A percentile compares a stretch with the other conserved stretches of the same genome.
Evolutionary conservation across 2,113 vertebrate species (phyloP).

Genomic region (Silurus asotus): DNA sequence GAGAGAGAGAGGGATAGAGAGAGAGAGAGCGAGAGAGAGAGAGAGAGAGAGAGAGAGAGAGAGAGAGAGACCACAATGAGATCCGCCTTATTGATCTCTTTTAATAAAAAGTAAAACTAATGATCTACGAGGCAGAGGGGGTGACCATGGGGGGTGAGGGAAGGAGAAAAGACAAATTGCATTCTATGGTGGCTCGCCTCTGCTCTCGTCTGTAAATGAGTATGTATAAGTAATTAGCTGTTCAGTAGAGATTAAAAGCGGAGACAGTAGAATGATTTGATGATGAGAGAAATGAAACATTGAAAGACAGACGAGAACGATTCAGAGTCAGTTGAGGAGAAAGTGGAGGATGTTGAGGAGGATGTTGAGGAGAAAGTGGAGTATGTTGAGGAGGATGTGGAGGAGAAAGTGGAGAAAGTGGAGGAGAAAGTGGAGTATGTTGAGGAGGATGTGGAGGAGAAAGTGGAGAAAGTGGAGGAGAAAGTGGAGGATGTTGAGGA

Average conservation of each 20-base stretch:
- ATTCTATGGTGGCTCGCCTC: conserved; percentile 54
- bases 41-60: background rate
- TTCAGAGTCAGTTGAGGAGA: background rate
- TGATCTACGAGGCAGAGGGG: conserved; percentile 52
- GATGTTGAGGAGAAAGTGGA: too few species aligned
- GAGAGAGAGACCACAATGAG: conserved; percentile 55
- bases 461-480: too few species aligned
- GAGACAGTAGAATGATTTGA: background rate
- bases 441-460: too few species aligned
- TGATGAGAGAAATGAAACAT: background rate
- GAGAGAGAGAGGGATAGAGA: background rate
- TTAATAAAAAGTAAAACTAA: conserved; percentile 74
- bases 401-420: too few species aligned
- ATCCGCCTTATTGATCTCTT: conserved; percentile 67
- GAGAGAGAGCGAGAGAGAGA: background rate
- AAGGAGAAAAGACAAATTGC: conserved; percentile 62
- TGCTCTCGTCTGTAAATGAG: conserved; percentile 59
- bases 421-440: too few species aligned
- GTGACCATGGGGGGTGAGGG: conserved; percentile 11
- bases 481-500: too few species aligned
- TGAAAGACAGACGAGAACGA: background rate
- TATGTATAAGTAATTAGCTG: conserved; percentile 64
- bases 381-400: too few species aligned
- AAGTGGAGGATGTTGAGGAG: background rate
- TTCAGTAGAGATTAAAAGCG: background rate